These are phyloP conservation scores for Sarcophaga peregrina DNA, from an alignment of 1,140 invertebrate species.

Conservation along the genomic window DNA sequence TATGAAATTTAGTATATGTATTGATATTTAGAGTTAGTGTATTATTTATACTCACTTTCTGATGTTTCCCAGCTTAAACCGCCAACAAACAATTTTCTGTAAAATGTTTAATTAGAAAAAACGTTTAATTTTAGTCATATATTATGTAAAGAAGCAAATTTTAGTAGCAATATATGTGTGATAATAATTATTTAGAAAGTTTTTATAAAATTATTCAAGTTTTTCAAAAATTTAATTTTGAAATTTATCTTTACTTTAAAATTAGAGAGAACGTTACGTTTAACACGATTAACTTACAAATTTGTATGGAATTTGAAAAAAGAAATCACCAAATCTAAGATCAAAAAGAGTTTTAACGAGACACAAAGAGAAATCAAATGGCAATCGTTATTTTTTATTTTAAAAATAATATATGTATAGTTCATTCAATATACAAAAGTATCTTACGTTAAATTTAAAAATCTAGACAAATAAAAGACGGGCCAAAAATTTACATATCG, in stretches of 20 bases:
- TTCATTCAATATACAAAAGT: conserved; percentile 47
- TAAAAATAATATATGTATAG: not conserved
- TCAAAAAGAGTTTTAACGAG: conserved; percentile 43
- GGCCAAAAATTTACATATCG: conserved; percentile 53
- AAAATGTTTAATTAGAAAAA: conserved; percentile 52
- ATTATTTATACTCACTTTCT: conserved; percentile 84
- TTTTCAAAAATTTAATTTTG: conserved; percentile 18
- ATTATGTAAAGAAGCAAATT: too few relatives aligned
- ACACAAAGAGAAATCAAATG: conserved; percentile 57
- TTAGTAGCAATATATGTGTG: not conserved
- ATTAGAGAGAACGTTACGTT: conserved; percentile 44
- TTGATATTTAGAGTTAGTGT: not conserved
- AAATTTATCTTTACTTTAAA: not conserved
- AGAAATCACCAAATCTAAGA: conserved; percentile 21
- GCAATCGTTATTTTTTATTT: conserved; percentile 46
- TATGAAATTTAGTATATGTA: conserved; percentile 20
- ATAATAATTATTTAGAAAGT: not conserved
- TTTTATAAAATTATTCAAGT: not conserved
- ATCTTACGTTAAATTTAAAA: conserved; percentile 56
- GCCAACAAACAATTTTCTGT: conserved; percentile 97
- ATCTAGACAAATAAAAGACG: conserved; percentile 60
- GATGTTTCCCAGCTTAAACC: conserved; percentile 97
- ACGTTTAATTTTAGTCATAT: not conserved
- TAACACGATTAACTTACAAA: conserved; percentile 55
- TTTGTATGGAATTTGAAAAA: conserved; percentile 49